Percentiles rank a stretch among this genome's conserved stretches.
These are phyloP conservation scores for Botrylloides violaceus DNA, from an alignment of 23 tunicate species.

Conservation along the genomic window DNA sequence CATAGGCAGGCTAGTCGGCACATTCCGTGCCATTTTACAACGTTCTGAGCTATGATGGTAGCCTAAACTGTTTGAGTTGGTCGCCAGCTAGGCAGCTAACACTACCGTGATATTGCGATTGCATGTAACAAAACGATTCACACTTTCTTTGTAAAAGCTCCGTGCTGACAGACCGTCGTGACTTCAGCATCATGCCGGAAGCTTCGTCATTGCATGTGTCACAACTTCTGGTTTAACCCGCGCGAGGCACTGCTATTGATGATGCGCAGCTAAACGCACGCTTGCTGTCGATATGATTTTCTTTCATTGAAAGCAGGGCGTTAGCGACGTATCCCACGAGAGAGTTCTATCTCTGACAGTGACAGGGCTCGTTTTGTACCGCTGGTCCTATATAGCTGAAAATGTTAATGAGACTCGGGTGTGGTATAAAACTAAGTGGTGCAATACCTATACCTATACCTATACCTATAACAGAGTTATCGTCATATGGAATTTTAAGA, in stretches of 20 bases:
- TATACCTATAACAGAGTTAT: too few species aligned
- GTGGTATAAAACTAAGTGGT: too few species aligned
- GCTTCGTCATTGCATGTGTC: conserved; percentile 18
- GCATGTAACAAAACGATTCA: neutral
- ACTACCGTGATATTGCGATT: neutral
- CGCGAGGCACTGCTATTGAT: neutral
- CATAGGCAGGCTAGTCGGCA: too few species aligned
- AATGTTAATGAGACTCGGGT: too few species aligned
- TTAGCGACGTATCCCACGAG: neutral
- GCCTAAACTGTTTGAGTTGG: too few species aligned
- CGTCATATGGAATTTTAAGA: too few species aligned
- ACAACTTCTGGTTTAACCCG: conserved; percentile 18
- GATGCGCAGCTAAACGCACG: neutral
- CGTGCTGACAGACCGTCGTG: conserved; percentile 1
- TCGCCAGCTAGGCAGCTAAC: neutral
- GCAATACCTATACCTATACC: too few species aligned
- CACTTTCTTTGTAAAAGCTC: neutral
- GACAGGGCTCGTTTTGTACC: neutral
- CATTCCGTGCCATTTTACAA: too few species aligned
- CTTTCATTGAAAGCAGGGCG: neutral
- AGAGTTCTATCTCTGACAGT: neutral
- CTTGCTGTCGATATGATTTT: neutral
- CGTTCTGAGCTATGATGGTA: too few species aligned
- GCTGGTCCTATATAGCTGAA: too few species aligned
- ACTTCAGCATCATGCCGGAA: conserved; percentile 19